Percentiles rank a stretch among this genome's conserved stretches.
Evolutionary conservation across 2,113 vertebrate genomes (phyloP).

Genomic region (Mustela nigripes): DNA sequence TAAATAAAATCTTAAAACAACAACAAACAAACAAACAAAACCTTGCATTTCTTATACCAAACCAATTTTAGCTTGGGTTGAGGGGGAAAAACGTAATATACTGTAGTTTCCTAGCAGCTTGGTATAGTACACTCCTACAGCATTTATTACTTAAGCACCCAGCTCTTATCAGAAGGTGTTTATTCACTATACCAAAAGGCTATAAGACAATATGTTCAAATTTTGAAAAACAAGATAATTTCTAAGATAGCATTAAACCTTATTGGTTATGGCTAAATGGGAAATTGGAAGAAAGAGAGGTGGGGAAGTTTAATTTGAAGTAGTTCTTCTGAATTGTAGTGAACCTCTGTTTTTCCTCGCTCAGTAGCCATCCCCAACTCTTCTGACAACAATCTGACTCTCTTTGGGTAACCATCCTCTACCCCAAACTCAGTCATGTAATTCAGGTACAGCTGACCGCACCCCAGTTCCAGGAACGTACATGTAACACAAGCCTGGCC

Average conservation of each 20-base stretch:
- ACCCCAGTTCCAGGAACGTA: neutral
- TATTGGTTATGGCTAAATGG: slow-evolving; percentile 37
- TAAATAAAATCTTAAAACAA: too few relatives aligned
- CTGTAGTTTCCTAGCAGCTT: slow-evolving; percentile 13
- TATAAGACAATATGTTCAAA: neutral
- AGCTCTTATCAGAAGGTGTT: slow-evolving; percentile 18
- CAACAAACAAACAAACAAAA: neutral
- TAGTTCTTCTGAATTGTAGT: slow-evolving; percentile 32
- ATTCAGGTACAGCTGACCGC: neutral
- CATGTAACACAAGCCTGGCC: neutral
- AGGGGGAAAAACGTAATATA: neutral
- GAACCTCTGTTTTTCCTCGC: slow-evolving; percentile 25
- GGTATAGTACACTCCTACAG: neutral
- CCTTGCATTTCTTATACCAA: slow-evolving; percentile 8
- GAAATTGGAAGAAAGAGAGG: slow-evolving; percentile 3
- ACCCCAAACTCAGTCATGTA: neutral
- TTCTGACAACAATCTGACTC: neutral
- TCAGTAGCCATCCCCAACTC: neutral
- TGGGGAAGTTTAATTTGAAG: slow-evolving; percentile 24
- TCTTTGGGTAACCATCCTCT: neutral
- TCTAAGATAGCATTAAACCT: slow-evolving; percentile 37
- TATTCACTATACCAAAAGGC: slow-evolving; percentile 23
- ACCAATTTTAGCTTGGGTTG: neutral
- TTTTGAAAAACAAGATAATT: slow-evolving; percentile 54
- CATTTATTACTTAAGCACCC: slow-evolving; percentile 38